Evolutionary conservation across 1,140 invertebrate genomes (phyloP), one percentile per base, ranked within the genome.

Genomic region (Marisa cornuarietis): DNA sequence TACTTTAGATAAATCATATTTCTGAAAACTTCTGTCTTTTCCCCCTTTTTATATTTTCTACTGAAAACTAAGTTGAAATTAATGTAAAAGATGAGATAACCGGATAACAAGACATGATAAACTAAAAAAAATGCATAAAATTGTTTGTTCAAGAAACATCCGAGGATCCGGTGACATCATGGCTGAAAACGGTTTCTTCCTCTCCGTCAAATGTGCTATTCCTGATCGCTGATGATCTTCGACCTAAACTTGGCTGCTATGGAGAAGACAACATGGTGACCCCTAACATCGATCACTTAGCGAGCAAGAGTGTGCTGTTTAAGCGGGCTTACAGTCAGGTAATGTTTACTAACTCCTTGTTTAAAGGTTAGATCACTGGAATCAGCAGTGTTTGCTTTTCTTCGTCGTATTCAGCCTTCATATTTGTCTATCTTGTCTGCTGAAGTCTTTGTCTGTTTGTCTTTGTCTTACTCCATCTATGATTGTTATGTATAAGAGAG

Each of bases 161-260:
- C 22, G 26, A 54, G 18, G 72, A 74, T 26, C 54, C 74, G 6
- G 22, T 76, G 61, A 42, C 74, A 26, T 61, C 74, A 20, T 76
- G 74, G 74, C 22, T 76, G 61, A 65, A 61, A 24, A 13, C 74
- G 14, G 51, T 58, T 16, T 63, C 74, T 6, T 22, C 24, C 31
- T 65, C 58, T 18, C 62, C 31, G 62, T 82, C 79, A 78, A 95
- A 96, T 92, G 90, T 96, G 75, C 87, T 97, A 72, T 92, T 97
- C 82, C 93, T 97, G 79, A 92, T 96, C 69, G 92, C 95, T 54
- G 96, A 97, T 88, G 96, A 97, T 90, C 92, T 97, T 76, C 93
- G 95, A 86, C 94, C 95, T 82, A 90, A 93, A 22, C 85, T 96
- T 66, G 93, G 93, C 22, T 93, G 92, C 82, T 95, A 95, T 90